phyloP scores from a whole-genome alignment of 2,113 vertebrate species.

The Ceyx cyanopectus region DNA sequence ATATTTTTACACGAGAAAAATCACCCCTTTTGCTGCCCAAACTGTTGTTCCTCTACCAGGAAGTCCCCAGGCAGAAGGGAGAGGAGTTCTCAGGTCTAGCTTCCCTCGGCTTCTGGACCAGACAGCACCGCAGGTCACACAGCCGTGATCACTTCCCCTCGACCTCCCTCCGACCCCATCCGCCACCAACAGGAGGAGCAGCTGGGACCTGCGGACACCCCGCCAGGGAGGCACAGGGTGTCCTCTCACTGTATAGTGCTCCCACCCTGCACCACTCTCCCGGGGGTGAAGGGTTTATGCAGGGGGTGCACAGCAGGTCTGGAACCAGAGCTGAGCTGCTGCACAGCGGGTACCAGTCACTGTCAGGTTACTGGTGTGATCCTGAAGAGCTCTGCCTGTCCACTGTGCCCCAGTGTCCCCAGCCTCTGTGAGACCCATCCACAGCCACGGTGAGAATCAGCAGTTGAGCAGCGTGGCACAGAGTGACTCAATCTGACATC shows the following conservation, averaged over 20 bases:
- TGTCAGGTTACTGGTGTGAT: not conserved
- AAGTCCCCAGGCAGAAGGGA: not conserved
- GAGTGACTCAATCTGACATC: not conserved
- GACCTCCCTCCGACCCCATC: not conserved
- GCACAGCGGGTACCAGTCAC: not conserved
- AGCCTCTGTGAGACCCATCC: not conserved
- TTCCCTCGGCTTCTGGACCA: accelerated
- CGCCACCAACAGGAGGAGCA: not conserved
- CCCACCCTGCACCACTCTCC: not conserved
- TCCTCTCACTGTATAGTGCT: accelerated
- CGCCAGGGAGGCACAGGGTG: accelerated
- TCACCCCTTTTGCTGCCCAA: accelerated
- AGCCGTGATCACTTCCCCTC: not conserved
- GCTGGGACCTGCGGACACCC: accelerated
- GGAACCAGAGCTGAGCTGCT: accelerated
- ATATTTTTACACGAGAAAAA: not conserved
- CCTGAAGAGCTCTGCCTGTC: not conserved
- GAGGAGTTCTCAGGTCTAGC: not conserved
- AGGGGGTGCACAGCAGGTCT: not conserved
- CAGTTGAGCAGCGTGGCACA: not conserved
- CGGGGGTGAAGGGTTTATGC: accelerated
- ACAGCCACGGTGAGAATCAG: accelerated
- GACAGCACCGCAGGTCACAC: accelerated
- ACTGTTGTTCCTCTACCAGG: not conserved
- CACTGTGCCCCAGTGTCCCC: accelerated